A percentile compares a stretch with the other conserved stretches of the same genome.
Evolutionary conservation across 92 coral and sea anemone genomes (phyloP).

Genomic region (Galaxea fascicularis): DNA sequence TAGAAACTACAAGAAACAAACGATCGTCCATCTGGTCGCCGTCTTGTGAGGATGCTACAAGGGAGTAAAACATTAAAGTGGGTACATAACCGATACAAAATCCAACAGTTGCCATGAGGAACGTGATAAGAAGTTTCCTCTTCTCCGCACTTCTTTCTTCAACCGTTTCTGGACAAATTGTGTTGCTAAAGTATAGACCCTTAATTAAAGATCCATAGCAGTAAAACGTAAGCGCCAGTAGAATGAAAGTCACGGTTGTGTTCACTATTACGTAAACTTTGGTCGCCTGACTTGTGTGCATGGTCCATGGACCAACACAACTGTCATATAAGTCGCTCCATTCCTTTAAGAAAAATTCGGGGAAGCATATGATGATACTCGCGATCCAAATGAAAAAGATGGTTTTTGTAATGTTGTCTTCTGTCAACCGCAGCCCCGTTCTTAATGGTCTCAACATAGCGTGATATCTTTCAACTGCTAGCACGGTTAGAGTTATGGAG

Average conservation of each 20-base stretch:
- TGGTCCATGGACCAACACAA: slow-evolving; percentile 2
- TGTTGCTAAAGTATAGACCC: background rate
- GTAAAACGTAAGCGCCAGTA: background rate
- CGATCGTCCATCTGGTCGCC: background rate
- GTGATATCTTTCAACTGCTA: slow-evolving; percentile 5
- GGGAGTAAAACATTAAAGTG: background rate
- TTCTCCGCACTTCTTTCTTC: background rate
- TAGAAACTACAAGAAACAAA: background rate
- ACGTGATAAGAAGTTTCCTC: background rate
- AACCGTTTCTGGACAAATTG: background rate
- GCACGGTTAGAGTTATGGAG: background rate
- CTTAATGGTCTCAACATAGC: background rate
- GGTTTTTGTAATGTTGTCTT: background rate
- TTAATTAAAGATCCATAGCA: background rate
- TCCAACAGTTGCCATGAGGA: background rate
- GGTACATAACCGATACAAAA: background rate
- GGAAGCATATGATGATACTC: background rate
- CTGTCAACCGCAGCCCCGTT: background rate
- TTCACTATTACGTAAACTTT: background rate
- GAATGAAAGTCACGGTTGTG: background rate
- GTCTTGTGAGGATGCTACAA: background rate
- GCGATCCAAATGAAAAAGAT: background rate
- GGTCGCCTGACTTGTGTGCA: background rate
- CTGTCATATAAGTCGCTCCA: background rate
- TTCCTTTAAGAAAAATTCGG: background rate